Conservation (phyloP, 1,140 invertebrate species). For the Papilio aristodemus region DNA sequence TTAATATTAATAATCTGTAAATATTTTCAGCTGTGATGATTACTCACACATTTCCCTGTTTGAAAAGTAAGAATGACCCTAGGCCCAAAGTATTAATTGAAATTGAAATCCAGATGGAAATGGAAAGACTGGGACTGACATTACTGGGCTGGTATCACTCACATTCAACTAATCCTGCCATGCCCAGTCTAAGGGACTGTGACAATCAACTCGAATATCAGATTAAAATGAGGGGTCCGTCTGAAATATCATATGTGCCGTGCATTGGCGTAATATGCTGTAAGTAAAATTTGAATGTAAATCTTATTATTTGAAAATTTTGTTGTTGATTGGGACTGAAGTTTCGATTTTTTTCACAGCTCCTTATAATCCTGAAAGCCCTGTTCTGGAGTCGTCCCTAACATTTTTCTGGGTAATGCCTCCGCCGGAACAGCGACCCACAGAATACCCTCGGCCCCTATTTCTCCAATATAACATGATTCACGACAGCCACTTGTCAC, state of each 20-base stretch:
- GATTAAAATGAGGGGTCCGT: conserved; percentile 94
- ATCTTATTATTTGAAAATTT: neutral
- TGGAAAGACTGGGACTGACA: conserved; percentile 89
- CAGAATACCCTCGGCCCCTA: conserved; percentile 95
- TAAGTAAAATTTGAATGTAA: conserved; percentile 67
- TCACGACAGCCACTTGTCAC: conserved; percentile 90
- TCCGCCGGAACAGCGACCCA: conserved; percentile 93
- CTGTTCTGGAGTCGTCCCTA: conserved; percentile 88
- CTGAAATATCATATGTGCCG: conserved; percentile 93
- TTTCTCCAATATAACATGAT: conserved; percentile 91
- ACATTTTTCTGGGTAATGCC: conserved; percentile 97
- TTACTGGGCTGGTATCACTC: conserved; percentile 98
- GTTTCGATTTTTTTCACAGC: conserved; percentile 86
- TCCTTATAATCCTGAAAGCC: conserved; percentile 90
- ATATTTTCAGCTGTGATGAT: conserved; percentile 88
- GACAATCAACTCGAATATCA: conserved; percentile 97
- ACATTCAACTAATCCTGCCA: conserved; percentile 93
- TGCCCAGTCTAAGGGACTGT: conserved; percentile 94
- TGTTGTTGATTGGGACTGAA: too few relatives aligned
- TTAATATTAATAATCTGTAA: conserved; percentile 1
- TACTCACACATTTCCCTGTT: conserved; percentile 93
- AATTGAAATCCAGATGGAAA: conserved; percentile 89
- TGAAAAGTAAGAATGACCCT: conserved; percentile 89
- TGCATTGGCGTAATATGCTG: conserved; percentile 96
- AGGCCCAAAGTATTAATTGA: conserved; percentile 87